A percentile compares a stretch with the other conserved stretches of the same genome.
Evolutionary conservation across 1,140 invertebrate genomes (phyloP).

Genomic region (Penaeus chinensis): DNA sequence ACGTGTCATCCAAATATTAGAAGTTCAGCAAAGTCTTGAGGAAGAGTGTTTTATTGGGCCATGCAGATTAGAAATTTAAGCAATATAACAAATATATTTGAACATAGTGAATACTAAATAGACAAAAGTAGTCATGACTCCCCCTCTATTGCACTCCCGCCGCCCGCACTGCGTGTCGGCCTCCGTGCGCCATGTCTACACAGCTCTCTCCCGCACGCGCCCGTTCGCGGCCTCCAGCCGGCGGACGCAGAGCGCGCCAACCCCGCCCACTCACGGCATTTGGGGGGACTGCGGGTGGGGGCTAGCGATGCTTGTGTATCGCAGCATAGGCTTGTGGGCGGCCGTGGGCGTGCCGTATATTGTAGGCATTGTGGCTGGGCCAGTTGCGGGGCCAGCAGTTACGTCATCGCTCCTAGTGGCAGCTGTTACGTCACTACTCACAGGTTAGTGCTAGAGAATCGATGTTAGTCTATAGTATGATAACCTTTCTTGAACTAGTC

Average conservation of each 20-base stretch:
- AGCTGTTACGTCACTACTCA: constrained; percentile 45
- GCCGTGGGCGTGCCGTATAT: constrained; percentile 40
- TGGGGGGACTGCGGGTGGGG: constrained; percentile 43
- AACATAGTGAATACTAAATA: too few relatives aligned
- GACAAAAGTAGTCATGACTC: constrained; percentile 10
- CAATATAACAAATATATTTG: too few relatives aligned
- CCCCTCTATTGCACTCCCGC: constrained; percentile 28
- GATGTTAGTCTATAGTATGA: too few relatives aligned
- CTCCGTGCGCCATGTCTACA: constrained; percentile 31
- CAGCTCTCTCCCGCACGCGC: constrained; percentile 32
- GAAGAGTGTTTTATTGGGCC: too few relatives aligned
- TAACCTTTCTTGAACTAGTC: too few relatives aligned
- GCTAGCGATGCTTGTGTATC: constrained; percentile 42
- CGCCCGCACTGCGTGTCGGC: constrained; percentile 18
- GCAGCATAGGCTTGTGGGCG: constrained; percentile 44
- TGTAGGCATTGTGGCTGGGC: constrained; percentile 48
- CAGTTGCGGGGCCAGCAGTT: constrained; percentile 40
- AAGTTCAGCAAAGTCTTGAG: too few relatives aligned
- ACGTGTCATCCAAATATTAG: too few relatives aligned
- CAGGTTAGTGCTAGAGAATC: constrained; percentile 22
- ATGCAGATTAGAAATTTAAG: too few relatives aligned
- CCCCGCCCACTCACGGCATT: constrained; percentile 40
- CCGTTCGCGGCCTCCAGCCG: constrained; percentile 30
- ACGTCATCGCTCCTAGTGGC: constrained; percentile 49
- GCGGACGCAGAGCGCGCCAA: neutral